Conservation (phyloP, 2,113 vertebrate genomes). For the Gadus macrocephalus region DNA sequence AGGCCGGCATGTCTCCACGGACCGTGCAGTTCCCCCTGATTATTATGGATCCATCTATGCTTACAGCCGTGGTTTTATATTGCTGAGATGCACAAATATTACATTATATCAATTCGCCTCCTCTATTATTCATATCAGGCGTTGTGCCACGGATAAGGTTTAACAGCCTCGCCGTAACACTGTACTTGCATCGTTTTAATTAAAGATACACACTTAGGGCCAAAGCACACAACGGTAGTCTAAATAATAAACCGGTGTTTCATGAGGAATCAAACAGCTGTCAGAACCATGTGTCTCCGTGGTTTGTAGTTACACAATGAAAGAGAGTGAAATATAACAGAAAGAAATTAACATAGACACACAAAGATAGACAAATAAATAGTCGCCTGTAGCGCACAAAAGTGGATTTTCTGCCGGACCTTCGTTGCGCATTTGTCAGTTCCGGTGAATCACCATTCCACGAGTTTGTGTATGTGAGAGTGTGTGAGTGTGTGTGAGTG, state of each 20-base stretch:
- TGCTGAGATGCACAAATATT: slow-evolving; percentile 62
- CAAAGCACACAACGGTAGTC: not conserved
- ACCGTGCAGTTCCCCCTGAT: slow-evolving; percentile 51
- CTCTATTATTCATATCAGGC: slow-evolving; percentile 56
- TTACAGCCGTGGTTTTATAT: slow-evolving; percentile 53
- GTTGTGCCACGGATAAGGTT: slow-evolving; percentile 29
- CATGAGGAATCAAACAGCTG: too few relatives aligned
- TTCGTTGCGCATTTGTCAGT: too few relatives aligned
- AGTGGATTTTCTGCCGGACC: too few relatives aligned
- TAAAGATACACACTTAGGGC: slow-evolving; percentile 18
- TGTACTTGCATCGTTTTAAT: slow-evolving; percentile 41
- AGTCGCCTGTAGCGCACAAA: not conserved
- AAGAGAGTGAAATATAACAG: not conserved
- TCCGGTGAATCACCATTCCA: not conserved
- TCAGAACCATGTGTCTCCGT: too few relatives aligned
- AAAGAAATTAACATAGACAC: not conserved
- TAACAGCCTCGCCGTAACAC: slow-evolving; percentile 22
- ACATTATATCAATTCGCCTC: slow-evolving; percentile 54
- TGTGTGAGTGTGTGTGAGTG: too few relatives aligned
- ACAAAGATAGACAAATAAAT: too few relatives aligned
- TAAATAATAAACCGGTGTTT: too few relatives aligned
- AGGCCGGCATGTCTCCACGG: slow-evolving; percentile 61
- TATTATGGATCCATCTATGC: slow-evolving; percentile 63
- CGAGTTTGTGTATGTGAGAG: not conserved
- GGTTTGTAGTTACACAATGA: too few relatives aligned